Evolutionary conservation across 2,888 invertebrate genomes (phyloP).

Genomic region (Polymixis flavicincta): DNA sequence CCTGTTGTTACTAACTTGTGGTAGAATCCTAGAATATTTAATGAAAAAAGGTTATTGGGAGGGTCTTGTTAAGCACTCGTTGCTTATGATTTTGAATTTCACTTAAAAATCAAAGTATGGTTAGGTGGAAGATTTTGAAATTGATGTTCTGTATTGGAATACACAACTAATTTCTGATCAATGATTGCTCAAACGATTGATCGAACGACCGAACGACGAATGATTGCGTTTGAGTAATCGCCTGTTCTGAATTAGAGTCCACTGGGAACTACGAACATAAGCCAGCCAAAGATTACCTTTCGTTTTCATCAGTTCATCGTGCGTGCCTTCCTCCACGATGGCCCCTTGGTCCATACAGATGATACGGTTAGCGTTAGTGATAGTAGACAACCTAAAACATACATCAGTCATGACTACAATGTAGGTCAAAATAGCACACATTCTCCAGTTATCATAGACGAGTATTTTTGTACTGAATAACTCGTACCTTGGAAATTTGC

Average conservation of each 20-base stretch:
- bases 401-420: neutral
- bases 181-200: neutral
- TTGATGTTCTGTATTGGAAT: neutral
- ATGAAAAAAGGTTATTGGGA: neutral
- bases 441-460: neutral
- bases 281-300: conserved; percentile 87
- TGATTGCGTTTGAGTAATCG: too few relatives aligned
- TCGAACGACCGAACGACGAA: too few relatives aligned
- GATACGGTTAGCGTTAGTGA: conserved; percentile 93
- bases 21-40: conserved; percentile 77
- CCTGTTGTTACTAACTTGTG: conserved; percentile 93
- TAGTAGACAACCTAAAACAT: conserved; percentile 91
- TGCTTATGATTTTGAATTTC: neutral
- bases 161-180: neutral
- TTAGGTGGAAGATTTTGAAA: too few relatives aligned
- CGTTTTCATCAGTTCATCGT: conserved; percentile 92
- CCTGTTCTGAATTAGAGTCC: neutral
- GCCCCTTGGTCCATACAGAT: conserved; percentile 93
- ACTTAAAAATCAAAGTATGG: neutral
- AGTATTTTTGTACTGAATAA: neutral
- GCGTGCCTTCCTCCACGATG: conserved; percentile 94
- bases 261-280: neutral
- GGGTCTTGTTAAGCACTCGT: neutral
- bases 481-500: conserved; percentile 6
- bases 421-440: neutral